Percentiles rank a stretch among this genome's conserved stretches.
Conservation (phyloP, 1,140 invertebrate genomes). For the Drosophila quadrilineata region DNA sequence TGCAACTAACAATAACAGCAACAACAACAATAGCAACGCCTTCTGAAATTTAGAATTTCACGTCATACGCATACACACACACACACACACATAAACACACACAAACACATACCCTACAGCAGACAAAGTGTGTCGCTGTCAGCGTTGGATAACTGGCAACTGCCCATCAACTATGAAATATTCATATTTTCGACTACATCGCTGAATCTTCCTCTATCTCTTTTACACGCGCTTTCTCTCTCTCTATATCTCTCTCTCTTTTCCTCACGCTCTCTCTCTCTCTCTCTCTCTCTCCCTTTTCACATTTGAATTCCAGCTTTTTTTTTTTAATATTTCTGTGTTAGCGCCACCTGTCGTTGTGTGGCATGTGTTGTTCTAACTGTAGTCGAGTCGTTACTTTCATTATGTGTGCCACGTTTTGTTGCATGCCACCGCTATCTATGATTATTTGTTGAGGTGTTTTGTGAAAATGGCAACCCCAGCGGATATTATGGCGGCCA, state of each 20-base stretch:
- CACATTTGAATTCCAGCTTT: constrained; percentile 26
- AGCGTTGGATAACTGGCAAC: constrained; percentile 39
- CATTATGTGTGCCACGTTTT: background rate
- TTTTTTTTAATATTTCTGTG: constrained; percentile 17
- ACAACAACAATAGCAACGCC: constrained; percentile 2
- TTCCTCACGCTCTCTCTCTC: background rate
- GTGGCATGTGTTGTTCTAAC: constrained; percentile 6
- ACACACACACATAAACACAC: too few relatives aligned
- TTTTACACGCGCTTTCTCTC: too few relatives aligned
- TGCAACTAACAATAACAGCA: background rate
- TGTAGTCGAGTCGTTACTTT: constrained; percentile 15
- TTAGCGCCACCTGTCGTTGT: constrained; percentile 17
- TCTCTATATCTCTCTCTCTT: background rate
- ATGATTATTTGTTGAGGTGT: constrained; percentile 27
- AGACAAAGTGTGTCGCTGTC: constrained; percentile 52
- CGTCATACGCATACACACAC: constrained; percentile 34
- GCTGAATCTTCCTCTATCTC: too few relatives aligned
- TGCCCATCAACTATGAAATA: constrained; percentile 66
- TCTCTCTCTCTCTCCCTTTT: background rate
- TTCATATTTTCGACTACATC: constrained; percentile 57
- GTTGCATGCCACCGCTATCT: background rate
- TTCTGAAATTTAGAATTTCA: constrained; percentile 71
- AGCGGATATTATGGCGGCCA: constrained; percentile 30
- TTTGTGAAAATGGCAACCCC: constrained; percentile 15
- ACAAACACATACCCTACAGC: too few relatives aligned